These are phyloP conservation scores for Notodonta ziczac DNA, from an alignment of 2,888 invertebrate species.

Conservation along the genomic window DNA sequence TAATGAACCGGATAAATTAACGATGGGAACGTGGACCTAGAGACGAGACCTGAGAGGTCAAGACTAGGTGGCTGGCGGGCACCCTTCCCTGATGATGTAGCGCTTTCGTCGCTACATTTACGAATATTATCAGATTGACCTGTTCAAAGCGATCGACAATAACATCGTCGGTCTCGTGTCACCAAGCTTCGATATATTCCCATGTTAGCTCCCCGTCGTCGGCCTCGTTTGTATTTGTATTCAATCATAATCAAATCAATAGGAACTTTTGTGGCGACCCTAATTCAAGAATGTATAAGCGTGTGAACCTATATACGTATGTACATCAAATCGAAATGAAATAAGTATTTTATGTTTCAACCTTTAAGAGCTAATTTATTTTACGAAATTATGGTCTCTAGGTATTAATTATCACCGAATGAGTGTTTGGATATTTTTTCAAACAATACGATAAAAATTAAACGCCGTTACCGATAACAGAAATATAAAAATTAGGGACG, in stretches of 20 bases:
- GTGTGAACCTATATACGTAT: not conserved
- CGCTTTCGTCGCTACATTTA: conserved; percentile 28
- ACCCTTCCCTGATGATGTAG: conserved; percentile 4
- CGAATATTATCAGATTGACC: conserved; percentile 42
- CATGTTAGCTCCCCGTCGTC: conserved; percentile 13
- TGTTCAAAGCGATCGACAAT: conserved; percentile 23
- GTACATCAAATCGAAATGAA: not conserved
- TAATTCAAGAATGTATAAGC: not conserved
- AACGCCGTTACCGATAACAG: no score
- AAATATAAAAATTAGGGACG: no score
- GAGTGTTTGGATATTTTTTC: no score
- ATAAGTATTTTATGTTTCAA: not conserved
- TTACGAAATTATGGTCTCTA: not conserved
- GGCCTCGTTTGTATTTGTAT: conserved; percentile 25
- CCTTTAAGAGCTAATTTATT: not conserved
- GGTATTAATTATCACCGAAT: no score
- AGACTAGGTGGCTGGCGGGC: not conserved
- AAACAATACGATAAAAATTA: no score
- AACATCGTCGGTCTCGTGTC: conserved; percentile 23
- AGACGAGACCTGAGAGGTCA: conserved; percentile 20
- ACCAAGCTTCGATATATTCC: conserved; percentile 26
- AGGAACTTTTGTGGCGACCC: conserved; percentile 12
- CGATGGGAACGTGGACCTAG: conserved; percentile 34
- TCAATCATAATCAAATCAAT: conserved; percentile 24
- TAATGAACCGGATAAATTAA: conserved; percentile 47